Evolutionary conservation across 2,797 vertebrate species (phyloP).

Genomic region (Zalophus californianus): DNA sequence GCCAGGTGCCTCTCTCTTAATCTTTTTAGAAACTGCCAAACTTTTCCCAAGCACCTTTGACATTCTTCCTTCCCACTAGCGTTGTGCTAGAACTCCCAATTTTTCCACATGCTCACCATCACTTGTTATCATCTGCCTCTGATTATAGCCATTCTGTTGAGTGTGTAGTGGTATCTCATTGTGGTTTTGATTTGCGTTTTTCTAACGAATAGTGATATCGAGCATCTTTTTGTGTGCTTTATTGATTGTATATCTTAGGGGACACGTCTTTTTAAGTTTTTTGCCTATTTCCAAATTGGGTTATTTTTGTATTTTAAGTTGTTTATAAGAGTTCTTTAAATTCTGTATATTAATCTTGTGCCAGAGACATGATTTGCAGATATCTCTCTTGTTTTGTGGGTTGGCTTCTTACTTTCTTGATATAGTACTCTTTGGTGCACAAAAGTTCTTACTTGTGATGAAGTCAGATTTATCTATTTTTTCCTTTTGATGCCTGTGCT

Average conservation of each 20-base stretch:
- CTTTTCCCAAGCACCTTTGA: neutral
- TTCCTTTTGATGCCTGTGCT: neutral
- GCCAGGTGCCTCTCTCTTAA: neutral
- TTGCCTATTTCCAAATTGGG: neutral
- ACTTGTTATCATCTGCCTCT: neutral
- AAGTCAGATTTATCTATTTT: neutral
- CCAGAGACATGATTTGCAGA: neutral
- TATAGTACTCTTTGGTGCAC: neutral
- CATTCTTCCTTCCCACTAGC: neutral
- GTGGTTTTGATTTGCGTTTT: neutral
- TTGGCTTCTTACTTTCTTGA: neutral
- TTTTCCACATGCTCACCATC: neutral
- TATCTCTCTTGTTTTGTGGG: neutral
- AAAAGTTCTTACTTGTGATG: neutral
- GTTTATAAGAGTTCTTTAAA: neutral
- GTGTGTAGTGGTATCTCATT: neutral
- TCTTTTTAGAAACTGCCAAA: neutral
- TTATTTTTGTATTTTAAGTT: neutral
- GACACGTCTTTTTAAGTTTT: neutral
- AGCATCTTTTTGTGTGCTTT: neutral
- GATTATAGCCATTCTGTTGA: neutral
- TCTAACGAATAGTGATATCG: neutral
- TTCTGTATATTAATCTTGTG: neutral
- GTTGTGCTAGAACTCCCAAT: neutral
- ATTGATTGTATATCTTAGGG: neutral